phyloP scores from a whole-genome alignment of 35 echinoderm and acorn worm species.

The Hemicentrotus pulcherrimus region DNA sequence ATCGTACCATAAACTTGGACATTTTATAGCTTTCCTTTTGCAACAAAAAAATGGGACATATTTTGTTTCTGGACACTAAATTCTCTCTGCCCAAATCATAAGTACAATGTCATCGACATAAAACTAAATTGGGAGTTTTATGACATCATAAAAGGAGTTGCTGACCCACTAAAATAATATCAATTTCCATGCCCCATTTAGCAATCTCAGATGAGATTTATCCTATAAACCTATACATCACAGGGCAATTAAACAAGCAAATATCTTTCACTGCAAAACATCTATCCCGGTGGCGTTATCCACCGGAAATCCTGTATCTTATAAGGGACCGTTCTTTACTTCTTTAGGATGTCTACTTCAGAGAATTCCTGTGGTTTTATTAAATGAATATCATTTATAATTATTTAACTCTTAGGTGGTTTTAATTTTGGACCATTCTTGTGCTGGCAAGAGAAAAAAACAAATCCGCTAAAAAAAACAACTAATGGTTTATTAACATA shows the following conservation, averaged over 20 bases:
- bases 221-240: background rate
- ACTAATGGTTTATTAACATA: no score
- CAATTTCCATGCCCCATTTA: background rate
- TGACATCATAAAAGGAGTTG: background rate
- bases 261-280: background rate
- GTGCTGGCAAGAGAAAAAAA: no score
- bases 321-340: no score
- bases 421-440: no score
- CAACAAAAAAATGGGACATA: background rate
- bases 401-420: no score
- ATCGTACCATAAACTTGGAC: background rate
- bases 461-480: no score
- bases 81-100: no score
- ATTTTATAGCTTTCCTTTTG: background rate
- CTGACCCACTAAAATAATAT: background rate
- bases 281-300: background rate
- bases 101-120: background rate
- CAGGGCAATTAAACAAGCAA: background rate
- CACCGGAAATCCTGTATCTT: background rate
- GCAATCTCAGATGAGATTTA: background rate
- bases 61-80: background rate
- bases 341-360: no score
- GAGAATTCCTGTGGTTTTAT: no score
- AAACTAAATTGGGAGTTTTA: background rate
- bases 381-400: no score